Evolutionary conservation across 2,797 vertebrate genomes (phyloP), one percentile per base, ranked within the genome.

Genomic region (Morus bassanus): DNA sequence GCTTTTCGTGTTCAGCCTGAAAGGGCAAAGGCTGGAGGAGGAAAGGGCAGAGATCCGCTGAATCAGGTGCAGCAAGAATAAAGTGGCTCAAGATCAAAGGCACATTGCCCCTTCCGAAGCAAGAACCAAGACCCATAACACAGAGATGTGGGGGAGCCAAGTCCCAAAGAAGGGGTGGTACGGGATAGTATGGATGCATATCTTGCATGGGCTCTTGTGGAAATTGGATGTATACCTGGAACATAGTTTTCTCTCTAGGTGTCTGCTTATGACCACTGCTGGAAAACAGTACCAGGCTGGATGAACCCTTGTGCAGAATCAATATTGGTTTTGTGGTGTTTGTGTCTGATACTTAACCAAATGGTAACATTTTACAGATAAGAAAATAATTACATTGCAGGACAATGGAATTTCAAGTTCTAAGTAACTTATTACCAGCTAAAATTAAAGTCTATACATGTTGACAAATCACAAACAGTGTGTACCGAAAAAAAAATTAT

Each of bases 151-250:
- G 8, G 37, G 30, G 4, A 61, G 33, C 9, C 0, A 1, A 39
- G 39, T 39, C 14, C 43, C 15, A 25, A 18, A 57, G 19, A 24
- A 24, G 18, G n/a, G n/a, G 4, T 27, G 5, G 1, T 13, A 30
- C 0, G 1, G 10, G 48, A 23, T n/a, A 12, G 19, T 9, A 31
- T 1, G 19, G 37, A n/a, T 10, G 9, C 11, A 3, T 14, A 37
- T 11, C 28, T 73, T 33, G 35, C 28, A 25, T 2, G 1, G 11
- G 22, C 27, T 67, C 6, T 33, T 54, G 13, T 39, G 10, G 33
- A 54, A 64, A 27, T 1, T 30, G 11, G 13, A 11, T 50, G 8
- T 35, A 35, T 30, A 51, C n/a, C 43, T 18, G 22, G 13, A 59
- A 65, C 6, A 3, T 3, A 3, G 3, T 35, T 85, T 88, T 37